Base-by-base conservation (phyloP, 2,888 invertebrate species). In the Campopleginae sp. region DNA sequence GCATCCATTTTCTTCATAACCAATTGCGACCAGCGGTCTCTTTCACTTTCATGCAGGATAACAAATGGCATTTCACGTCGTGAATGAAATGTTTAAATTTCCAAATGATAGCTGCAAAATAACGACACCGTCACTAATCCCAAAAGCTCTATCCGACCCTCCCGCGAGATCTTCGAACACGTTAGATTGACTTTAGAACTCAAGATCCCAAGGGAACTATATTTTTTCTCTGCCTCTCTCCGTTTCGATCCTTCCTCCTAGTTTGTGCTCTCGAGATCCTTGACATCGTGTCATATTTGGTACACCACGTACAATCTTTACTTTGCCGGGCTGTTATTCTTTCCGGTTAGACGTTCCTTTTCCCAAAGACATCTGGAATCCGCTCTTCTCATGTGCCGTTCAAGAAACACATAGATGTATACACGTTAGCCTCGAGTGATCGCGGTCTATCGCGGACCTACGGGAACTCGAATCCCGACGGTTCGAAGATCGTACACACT, bases 111-210 rank as follows among this genome's bases (percentile, higher is more conserved):
- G 33, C 48, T 12, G 19, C 19, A 19, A 80, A 80, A 46, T 72
- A 85, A 77, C 79, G 58, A 58, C n/a, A 72, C 65, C 54, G 66
- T 51, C 33, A 38, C 31, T 42, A 54, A 66, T 82, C 58, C 79
- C 76, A 58, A 75, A 72, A 44, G 38, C 38, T 63, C 65, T 7
- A 27, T 68, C 75, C 78, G 54, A 79, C 75, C 31, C 27, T 42
- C 46, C 31, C 27, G 48, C 46, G 46, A 33, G 82, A 82, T 82
- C 85, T 82, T 82, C 74, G 23, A 46, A 51, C 68, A 70, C 75
- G 77, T 80, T 86, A 63, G 74, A 86, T 80, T 80, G 84, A 86
- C 86, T 86, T 84, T 66, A 74, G 51, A 54, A 65, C 48, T 65
- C 42, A 65, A 61, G 76, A 72, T 66, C 84, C 77, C 84, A n/a